Base-by-base conservation (phyloP, 92 coral and sea anemone species). In the Epizoanthus stellaris region DNA sequence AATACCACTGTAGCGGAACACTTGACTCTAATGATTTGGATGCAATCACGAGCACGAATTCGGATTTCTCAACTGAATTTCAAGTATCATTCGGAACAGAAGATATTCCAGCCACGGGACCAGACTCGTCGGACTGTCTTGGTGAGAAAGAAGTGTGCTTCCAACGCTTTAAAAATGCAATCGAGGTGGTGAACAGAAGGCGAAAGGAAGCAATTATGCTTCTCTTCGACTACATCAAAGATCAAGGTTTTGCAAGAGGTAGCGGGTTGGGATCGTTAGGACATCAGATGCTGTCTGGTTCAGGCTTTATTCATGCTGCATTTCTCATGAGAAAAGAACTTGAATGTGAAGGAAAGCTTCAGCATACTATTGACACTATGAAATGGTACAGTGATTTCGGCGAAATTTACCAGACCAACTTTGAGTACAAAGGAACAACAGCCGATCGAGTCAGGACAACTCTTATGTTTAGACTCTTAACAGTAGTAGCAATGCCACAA, bases 401-500 rank as follows among this genome's bases (percentile, higher is more conserved):
- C 40, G 75, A 70, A 53, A 53, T 70, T 5, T 70, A 70, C 75
- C 75, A 70, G 6, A 34, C 8, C 4, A 4, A 45, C 17, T 70
- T 70, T 25, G 75, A 79, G 59, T 40, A 14, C 59, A 62, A 57
- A 21, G 95, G 95, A 19, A 43, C 49, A 43, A 43, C 49, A 4
- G 49, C 49, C 49, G 49, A 43, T 43, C 49, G 49, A 49, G 53
- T 83, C 40, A 79, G 87, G 42, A 72, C 87, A 12, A 71, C 74
- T 4, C 58, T 83, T 20, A 16, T 83, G 15, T 83, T 67, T 43
- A 79, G 87, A 11, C 25, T 83, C 8, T 57, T 71, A 40, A 83
- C 76, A 13, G 49, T 83, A 30, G 17, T 83, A 25, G 74, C 74
- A 80, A 83, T 61, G 60, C 87, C 57, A 1, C 71, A 25, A 20